Evolutionary conservation across 92 coral and sea anemone genomes (phyloP), one percentile per base, ranked within the genome.

Genomic region (Pocillopora meandrina): DNA sequence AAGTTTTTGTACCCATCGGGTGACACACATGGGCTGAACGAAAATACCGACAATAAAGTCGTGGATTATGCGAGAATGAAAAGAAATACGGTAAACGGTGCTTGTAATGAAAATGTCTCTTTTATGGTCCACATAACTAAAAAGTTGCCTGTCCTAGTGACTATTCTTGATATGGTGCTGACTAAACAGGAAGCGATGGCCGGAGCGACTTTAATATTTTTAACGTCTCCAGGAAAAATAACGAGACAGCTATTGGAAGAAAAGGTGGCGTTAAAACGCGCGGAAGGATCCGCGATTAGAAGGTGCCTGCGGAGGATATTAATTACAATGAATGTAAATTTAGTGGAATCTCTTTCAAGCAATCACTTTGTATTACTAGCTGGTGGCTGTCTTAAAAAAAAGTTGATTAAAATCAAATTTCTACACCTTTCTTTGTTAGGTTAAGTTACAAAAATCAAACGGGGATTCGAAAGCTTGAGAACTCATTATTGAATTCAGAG

Each of bases 71-170:
- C 77, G 12, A 73, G 77, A 1, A 36, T 16, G 58, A 56, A 73
- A 0, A 55, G 61, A 1, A 73, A 9, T n/a, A 21, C 77, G 5
- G 59, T 49, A 21, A 61, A 73, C 60, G 77, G 77, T 3, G 58
- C 49, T 33, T 73, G 62, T 61, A 56, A n/a, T 1, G 77, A 73
- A 19, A 61, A 61, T 4, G 77, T 73, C 61, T 18, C 21, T 49
- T 49, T 73, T 49, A 73, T 52, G 17, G 77, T 61, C 77, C 77
- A 73, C 34, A 73, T 12, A 1, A 73, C 77, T 31, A 73, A 73
- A 52, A 21, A 12, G 77, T 73, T 73, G 1, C 26, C 61, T 10
- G 60, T 72, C 19, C 21, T 23, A 47, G 76, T 59, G 10, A 35
- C 0, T n/a, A 72, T 5, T 33, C 76, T 72, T 47, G 76, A 72